Evolutionary conservation across 2,797 vertebrate genomes (phyloP).

Genomic region (Malacoraja senta): DNA sequence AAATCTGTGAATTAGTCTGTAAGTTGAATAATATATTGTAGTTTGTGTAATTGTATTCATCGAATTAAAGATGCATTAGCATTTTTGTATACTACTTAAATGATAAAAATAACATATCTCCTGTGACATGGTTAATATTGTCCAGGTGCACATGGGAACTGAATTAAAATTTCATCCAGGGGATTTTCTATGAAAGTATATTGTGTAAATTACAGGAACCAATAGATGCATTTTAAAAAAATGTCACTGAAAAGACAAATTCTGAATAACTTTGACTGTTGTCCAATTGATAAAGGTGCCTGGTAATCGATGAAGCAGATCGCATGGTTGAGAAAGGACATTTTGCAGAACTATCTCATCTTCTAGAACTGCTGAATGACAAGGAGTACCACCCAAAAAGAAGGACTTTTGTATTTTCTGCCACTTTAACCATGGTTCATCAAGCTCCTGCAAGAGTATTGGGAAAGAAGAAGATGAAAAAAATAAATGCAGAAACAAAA

Average conservation of each 20-base stretch:
- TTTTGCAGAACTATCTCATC: constrained; percentile 82
- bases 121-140: not conserved
- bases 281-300: constrained; percentile 63
- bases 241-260: not conserved
- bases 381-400: constrained; percentile 75
- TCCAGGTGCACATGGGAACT: not conserved
- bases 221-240: not conserved
- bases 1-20: not conserved
- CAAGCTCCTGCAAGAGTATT: constrained; percentile 70
- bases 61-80: not conserved
- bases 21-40: not conserved
- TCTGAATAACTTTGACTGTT: not conserved
- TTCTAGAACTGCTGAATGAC: constrained; percentile 83
- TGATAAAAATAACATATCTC: not conserved
- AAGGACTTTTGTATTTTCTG: constrained; percentile 92
- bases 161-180: not conserved
- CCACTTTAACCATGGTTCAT: constrained; percentile 83
- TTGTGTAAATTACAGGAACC: not conserved
- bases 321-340: constrained; percentile 94
- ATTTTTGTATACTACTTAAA: not conserved
- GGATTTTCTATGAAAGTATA: not conserved
- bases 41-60: not conserved
- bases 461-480: constrained; percentile 75
- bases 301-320: constrained; percentile 95
- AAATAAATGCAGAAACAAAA: constrained; percentile 70